Conservation (phyloP, 2,113 vertebrate species). For the Corythoichthys intestinalis region DNA sequence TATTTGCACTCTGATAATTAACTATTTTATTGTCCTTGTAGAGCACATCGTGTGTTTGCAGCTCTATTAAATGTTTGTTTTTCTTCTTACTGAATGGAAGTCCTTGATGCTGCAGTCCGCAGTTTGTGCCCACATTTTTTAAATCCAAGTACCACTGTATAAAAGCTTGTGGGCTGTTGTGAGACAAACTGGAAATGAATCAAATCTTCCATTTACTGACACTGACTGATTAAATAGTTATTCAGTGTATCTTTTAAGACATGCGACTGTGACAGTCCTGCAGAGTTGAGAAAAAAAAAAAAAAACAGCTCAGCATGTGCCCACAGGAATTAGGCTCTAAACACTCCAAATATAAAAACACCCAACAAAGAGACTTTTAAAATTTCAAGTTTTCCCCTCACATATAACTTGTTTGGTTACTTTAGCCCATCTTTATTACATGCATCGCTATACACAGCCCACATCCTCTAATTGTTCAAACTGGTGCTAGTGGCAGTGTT, state of each 20-base stretch:
- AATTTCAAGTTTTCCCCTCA: not conserved
- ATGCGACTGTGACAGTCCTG: not conserved
- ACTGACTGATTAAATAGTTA: not conserved
- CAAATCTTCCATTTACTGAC: not conserved
- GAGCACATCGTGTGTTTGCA: not conserved
- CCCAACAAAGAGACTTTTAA: not conserved
- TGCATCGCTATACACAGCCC: not conserved
- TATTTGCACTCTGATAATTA: not conserved
- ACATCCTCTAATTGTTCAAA: not conserved
- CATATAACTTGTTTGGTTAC: not conserved
- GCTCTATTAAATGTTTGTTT: not conserved
- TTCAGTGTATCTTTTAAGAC: not conserved
- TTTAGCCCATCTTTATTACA: not conserved
- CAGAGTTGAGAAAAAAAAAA: not conserved
- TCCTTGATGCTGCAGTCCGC: not conserved
- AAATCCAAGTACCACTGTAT: not conserved
- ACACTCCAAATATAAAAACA: not conserved
- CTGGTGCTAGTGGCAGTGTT: conserved; percentile 15
- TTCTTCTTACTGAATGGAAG: not conserved
- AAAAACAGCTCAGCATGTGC: not conserved
- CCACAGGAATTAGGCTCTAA: not conserved
- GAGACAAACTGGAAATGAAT: not conserved
- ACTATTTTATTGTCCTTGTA: too few relatives aligned
- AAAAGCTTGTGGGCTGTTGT: not conserved
- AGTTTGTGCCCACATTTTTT: not conserved